Conservation (phyloP, 2,888 invertebrate species). For the Aproaerema taeniolella region DNA sequence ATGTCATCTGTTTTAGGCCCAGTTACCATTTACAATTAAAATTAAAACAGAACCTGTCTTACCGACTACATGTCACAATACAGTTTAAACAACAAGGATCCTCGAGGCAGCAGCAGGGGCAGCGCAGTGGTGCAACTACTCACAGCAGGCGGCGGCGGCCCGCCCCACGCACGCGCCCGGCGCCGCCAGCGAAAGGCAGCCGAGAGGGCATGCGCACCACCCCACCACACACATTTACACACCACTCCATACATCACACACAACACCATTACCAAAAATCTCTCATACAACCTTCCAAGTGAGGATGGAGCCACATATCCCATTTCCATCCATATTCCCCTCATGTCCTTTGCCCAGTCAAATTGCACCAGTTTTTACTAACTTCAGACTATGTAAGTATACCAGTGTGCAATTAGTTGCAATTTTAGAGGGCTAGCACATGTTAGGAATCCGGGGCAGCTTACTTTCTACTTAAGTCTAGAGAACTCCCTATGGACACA, state of each 20-base stretch:
- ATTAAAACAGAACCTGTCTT: no score
- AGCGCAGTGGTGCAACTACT: conserved; percentile 9
- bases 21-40: no score
- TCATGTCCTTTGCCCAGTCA: conserved; percentile 49
- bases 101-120: background rate
- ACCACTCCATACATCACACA: conserved; percentile 15
- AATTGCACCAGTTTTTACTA: conserved; percentile 41
- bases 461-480: conserved; percentile 61
- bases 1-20: no score
- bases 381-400: background rate
- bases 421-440: conserved; percentile 52
- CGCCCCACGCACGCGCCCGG: conserved; percentile 23
- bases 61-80: no score
- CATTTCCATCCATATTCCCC: conserved; percentile 51
- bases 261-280: background rate
- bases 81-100: no score
- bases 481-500: conserved; percentile 64
- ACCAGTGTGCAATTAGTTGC: conserved; percentile 30
- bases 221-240: conserved; percentile 29
- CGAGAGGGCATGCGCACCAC: conserved; percentile 44
- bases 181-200: conserved; percentile 45
- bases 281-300: conserved; percentile 24
- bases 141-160: conserved; percentile 17
- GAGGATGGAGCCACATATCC: conserved; percentile 50
- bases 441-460: conserved; percentile 52